phyloP scores from a whole-genome alignment of 2,797 vertebrate species.

The Esox lucius region DNA sequence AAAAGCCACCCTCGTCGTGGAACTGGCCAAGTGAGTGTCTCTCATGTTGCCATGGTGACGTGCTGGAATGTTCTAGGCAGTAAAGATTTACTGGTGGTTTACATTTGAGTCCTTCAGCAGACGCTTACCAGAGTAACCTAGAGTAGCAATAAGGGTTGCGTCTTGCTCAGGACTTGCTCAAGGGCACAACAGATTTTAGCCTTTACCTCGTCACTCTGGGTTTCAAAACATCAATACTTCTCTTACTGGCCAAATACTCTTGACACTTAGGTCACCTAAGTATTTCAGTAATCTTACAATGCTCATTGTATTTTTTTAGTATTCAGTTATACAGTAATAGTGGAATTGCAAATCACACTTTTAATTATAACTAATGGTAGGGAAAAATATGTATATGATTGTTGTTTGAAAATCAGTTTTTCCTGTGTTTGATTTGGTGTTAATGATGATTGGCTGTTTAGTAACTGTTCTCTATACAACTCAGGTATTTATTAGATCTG shows the following conservation, averaged over 20 bases:
- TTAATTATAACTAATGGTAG: not conserved
- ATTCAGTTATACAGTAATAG: not conserved
- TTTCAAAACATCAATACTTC: too few species aligned
- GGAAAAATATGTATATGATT: not conserved
- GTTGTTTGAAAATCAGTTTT: not conserved
- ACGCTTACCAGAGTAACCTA: too few species aligned
- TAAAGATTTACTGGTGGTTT: not conserved
- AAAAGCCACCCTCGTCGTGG: constrained; percentile 75
- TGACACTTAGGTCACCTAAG: too few species aligned
- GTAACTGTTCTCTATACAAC: not conserved
- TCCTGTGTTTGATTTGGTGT: not conserved
- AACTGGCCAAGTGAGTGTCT: constrained; percentile 77
- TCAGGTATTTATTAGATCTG: constrained; percentile 80
- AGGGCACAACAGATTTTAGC: too few species aligned
- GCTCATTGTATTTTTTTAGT: not conserved
- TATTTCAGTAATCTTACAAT: not conserved
- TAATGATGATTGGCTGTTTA: not conserved
- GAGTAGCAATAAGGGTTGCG: too few species aligned
- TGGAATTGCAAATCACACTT: not conserved
- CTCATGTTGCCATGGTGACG: constrained; percentile 3
- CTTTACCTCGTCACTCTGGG: too few species aligned
- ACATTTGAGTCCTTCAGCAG: too few species aligned
- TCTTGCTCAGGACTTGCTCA: too few species aligned
- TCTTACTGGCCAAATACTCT: too few species aligned
- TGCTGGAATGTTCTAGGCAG: not conserved